Evolutionary conservation across 2,797 vertebrate species (phyloP), one percentile per base, ranked within the genome.

Genomic region (Trematomus bernacchii): DNA sequence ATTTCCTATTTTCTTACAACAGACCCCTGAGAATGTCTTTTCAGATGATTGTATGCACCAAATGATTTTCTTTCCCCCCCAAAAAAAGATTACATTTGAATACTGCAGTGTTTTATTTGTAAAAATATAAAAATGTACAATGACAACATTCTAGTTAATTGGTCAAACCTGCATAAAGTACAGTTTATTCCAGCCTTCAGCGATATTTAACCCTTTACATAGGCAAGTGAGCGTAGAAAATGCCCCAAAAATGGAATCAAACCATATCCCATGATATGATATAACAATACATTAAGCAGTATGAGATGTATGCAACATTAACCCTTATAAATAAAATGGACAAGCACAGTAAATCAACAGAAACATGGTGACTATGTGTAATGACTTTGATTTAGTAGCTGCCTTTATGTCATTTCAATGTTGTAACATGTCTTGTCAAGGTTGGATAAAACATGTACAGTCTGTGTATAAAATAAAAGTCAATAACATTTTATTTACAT

Each of bases 241-340:
- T 27, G 12, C 27, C 19, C 27, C 27, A 63, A 12, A 6, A 48
- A 14, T 42, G 65, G 44, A 42, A 47, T 3, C 40, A 13, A 54
- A 67, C 13, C 73, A 37, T 48, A 68, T 65, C n/a, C 18, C 2
- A 57, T 30, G 21, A 53, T 44, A 58, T 57, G 57, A 48, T 61
- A 52, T 44, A 70, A 59, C 12, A 57, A 66, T 15, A 46, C 4
- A 30, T 37, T 37, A 9, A 37, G 33, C 53, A 44, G 2, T 23
- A 37, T 37, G 33, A 2, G 7, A 74, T 64, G 40, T 33, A 46
- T 57, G 47, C 68, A 30, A 16, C 6, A 60, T 60, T 3, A 55
- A 50, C 50, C 6, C n/a, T 44, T 23, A 76, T 84, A 79, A 88
- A 88, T 87, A 82, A 67, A 77, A 27, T 40, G 0, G 37, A 7